Base-by-base conservation (phyloP, 2,113 vertebrate species). In the Turdus rufiventris region DNA sequence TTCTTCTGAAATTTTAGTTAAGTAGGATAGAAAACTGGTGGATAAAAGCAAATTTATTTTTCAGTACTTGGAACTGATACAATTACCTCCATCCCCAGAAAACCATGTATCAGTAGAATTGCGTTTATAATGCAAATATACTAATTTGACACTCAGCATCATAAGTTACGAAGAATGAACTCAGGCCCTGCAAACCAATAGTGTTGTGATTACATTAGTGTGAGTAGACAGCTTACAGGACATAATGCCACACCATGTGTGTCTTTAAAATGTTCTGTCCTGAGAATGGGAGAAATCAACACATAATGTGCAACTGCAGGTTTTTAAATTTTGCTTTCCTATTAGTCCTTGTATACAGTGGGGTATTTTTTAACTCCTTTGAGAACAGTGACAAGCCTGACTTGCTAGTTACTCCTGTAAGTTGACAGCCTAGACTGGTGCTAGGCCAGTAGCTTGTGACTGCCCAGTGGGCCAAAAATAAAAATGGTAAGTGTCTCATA, bases 361-460 rank as follows among this genome's bases (percentile, higher is more conserved):
- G 51, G 31, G 10, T 83, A 66, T 56, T 78, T 38, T 78, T 57
- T 45, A 84, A 81, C 43, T 95, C 57, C 85, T 94, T 14, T 65
- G 88, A 93, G 92, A 85, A 33, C 43, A 88, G 80, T 88, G 79
- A 56, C 92, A 97, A 96, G 63, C 66, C 89, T 94, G 91, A 86
- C 75, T 95, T 96, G 67, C 91, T 96, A 94, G 65, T 88, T 94
- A 96, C 94, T 92, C 62, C 70, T 73, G 76, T 76, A 91, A 96
- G 94, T 76, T 97, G 95, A 91, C 87, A 95, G 58, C 16, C 15
- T 95, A 84, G 93, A 87, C 70, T 74, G 38, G 76, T 88, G 82
- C 83, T 88, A 92, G 70, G 40, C 62, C 90, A 43, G 85, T 94
- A 91, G 75, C 87, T 90, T 96, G 62, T 86, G 85, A 93, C 40